These are phyloP conservation scores for Leptinotarsa rubiginosa DNA, from an alignment of 2,888 invertebrate species.

Conservation along the genomic window DNA sequence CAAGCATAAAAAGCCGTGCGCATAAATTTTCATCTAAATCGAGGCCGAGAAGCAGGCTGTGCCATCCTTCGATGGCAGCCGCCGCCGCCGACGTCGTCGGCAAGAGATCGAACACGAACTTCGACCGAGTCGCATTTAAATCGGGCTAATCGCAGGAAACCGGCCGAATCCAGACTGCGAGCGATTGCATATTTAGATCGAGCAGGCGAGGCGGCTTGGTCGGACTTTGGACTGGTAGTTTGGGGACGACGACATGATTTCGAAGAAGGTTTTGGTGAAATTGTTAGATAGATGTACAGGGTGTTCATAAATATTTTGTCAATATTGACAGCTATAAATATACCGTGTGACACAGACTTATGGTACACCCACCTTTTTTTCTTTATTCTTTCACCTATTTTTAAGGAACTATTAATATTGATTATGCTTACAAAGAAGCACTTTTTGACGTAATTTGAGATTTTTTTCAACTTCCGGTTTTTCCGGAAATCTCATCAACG, in stretches of 20 bases:
- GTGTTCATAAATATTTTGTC: too few species aligned
- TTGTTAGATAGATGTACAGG: neutral
- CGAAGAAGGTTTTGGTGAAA: neutral
- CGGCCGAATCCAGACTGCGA: slow-evolving; percentile 19
- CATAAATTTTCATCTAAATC: slow-evolving; percentile 35
- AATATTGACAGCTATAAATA: too few species aligned
- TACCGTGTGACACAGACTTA: too few species aligned
- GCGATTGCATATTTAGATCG: slow-evolving; percentile 39
- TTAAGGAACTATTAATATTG: too few species aligned
- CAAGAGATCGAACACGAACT: slow-evolving; percentile 22
- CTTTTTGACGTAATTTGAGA: too few species aligned
- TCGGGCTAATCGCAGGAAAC: slow-evolving; percentile 37
- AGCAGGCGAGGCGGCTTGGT: slow-evolving; percentile 36
- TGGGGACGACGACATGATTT: slow-evolving; percentile 1
- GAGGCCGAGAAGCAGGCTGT: slow-evolving; percentile 20
- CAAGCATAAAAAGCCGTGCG: slow-evolving; percentile 36
- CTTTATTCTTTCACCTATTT: too few species aligned
- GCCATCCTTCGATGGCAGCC: slow-evolving; percentile 7
- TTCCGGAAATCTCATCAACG: too few species aligned
- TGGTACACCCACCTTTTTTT: too few species aligned
- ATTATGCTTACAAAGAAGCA: too few species aligned
- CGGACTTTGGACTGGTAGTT: slow-evolving; percentile 20
- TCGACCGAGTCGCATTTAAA: slow-evolving; percentile 41
- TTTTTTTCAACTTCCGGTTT: too few species aligned
- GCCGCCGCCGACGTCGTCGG: slow-evolving; percentile 24